Conservation (phyloP, 2,113 vertebrate genomes). For the Cryptotis parvus region DNA sequence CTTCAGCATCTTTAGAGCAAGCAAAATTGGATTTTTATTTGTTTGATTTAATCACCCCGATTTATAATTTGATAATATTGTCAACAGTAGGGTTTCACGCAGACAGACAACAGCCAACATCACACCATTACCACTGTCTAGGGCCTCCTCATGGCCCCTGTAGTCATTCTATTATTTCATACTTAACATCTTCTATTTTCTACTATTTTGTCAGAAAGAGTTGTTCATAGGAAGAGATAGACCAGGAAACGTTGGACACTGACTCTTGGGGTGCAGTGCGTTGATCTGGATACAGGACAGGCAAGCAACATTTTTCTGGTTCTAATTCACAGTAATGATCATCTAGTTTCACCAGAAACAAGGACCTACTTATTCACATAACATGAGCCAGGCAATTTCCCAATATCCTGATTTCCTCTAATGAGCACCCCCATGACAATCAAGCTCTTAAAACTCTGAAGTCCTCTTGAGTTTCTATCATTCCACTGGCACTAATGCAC, state of each 20-base stretch:
- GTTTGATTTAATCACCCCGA: too few relatives aligned
- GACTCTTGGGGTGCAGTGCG: too few relatives aligned
- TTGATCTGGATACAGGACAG: background rate
- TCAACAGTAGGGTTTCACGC: too few relatives aligned
- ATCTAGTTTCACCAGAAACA: background rate
- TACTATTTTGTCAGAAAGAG: background rate
- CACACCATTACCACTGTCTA: too few relatives aligned
- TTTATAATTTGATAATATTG: too few relatives aligned
- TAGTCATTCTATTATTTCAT: background rate
- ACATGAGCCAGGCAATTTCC: background rate
- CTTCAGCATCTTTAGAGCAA: too few relatives aligned
- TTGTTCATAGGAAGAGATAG: background rate
- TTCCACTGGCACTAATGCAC: background rate
- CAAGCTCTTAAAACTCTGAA: background rate
- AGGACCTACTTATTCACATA: background rate
- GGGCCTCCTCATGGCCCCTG: too few relatives aligned
- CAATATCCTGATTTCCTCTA: background rate
- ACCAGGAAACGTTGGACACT: background rate
- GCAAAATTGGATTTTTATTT: too few relatives aligned
- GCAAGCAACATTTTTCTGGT: background rate
- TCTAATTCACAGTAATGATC: background rate
- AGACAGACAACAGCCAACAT: too few relatives aligned
- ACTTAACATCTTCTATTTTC: background rate
- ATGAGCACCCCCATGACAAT: background rate
- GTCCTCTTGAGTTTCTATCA: background rate